Base-by-base conservation (phyloP, 2,888 invertebrate genomes). In the Caenorhabditis becei region DNA sequence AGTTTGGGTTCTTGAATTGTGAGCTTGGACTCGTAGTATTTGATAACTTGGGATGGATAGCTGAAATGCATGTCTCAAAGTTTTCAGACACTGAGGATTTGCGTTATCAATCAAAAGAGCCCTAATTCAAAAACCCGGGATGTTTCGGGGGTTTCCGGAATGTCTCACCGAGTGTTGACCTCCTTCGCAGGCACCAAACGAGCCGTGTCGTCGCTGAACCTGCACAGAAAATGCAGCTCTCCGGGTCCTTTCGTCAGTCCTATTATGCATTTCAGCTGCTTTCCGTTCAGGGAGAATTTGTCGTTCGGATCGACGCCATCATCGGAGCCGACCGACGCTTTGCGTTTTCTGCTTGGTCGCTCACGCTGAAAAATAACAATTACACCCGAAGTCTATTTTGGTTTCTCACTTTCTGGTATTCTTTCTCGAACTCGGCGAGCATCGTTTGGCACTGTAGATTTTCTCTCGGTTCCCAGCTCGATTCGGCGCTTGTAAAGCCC, bases 401-500 rank as follows among this genome's bases (percentile, higher is more conserved):
- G 41, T 35, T 37, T 23, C 49, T 23, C 23, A 61, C 24, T 24
- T 41, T 41, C 1, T 16, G 23, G 18, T 16, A 24, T 14, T 77
- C 63, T 18, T 37, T 59, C 44, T 84, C 81, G 44, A 63, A 86
- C 1, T 77, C 80, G 0, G 24, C 61, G 1, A 86, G 23, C 65
- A 81, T 54, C 11, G 83, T 71, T 10, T 41, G n/a, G 23, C 83
- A 82, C 14, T 61, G 56, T 0, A 86, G 54, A 47, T 86, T 82
- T 35, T 80, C 83, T 61, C 78, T 65, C 26, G 85, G 85, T 35
- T 86, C 85, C 85, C 85, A 86, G 24, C 78, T 84, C 2, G 74
- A 56, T 14, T 86, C 83, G 2, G 72, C 62, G 24, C 69, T 47
- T 0, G 74, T 35, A 47, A 77, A 86, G 5, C 81, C 82, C 79